Base-by-base conservation (phyloP, 2,888 invertebrate species). In the Matsumyia berberina region DNA sequence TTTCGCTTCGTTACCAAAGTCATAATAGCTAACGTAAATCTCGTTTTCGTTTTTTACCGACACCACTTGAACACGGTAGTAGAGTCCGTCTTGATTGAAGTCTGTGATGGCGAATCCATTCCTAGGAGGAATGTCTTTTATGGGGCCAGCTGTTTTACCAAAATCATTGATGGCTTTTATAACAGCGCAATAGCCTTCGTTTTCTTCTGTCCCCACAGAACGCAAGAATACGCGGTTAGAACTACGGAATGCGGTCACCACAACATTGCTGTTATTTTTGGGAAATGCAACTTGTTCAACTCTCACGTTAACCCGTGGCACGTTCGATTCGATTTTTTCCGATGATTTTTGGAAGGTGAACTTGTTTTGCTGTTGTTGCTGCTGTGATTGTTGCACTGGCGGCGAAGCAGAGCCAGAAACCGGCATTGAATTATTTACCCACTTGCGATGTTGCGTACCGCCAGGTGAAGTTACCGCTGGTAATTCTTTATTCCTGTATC, bases 221-320 rank as follows among this genome's bases (percentile, higher is more conserved):
- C 88, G 87, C 5, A 88, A n/a, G 42, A 66, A 83, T 35, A 87
- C 44, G 0, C 82, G 83, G 55, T 88, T 88, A 0, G 87, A 70
- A 5, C 70, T 69, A 0, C 86, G 78, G 12, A 87, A 76, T 1
- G 86, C 80, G 0, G 81, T 79, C 7, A 87, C 5, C 3, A 79
- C 0, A 7, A 87, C 66, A 1, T 8, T 33, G 35, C 67, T 83
- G 7, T 86, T 78, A 7, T 42, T 72, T 24, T 79, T 79, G 0
- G 88, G 88, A 11, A 87, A 60, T 8, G 39, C 11, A 1, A 42
- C 44, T 15, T 64, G 60, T 12, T 62, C 62, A 8, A 51, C 31
- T 57, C 24, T 67, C 31, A 79, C 42, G 9, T 78, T 70, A 15
- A 53, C 12, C 8, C 0, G 17, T n/a, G n/a, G 70, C 31, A n/a